Percentiles rank a stretch among this genome's conserved stretches.
phyloP scores from a whole-genome alignment of 1,140 invertebrate species.

The Drosophila nigromelanica region DNA sequence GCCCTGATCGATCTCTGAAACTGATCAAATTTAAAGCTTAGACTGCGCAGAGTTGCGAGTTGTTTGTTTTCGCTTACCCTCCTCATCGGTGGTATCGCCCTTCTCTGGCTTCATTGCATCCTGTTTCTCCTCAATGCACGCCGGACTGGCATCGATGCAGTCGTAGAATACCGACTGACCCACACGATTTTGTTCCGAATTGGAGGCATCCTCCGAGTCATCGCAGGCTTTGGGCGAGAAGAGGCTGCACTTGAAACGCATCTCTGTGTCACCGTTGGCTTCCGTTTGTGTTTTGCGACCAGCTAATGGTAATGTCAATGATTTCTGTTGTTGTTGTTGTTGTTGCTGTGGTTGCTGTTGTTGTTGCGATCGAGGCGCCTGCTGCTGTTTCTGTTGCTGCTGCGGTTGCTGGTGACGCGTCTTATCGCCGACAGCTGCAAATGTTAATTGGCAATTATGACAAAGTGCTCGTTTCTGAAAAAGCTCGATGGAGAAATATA shows the following conservation, averaged over 20 bases:
- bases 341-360: conserved; percentile 50
- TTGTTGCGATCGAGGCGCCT: conserved; percentile 32
- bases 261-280: conserved; percentile 46
- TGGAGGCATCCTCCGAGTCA: conserved; percentile 73
- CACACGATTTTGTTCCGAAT: conserved; percentile 74
- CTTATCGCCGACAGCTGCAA: conserved; percentile 47
- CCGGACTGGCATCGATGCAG: conserved; percentile 84
- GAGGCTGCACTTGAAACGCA: conserved; percentile 66
- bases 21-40: conserved; percentile 70
- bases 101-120: conserved; percentile 90
- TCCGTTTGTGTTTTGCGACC: conserved; percentile 50
- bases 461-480: conserved; percentile 20
- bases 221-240: conserved; percentile 74
- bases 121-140: conserved; percentile 87
- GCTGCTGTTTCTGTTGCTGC: conserved; percentile 34
- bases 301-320: conserved; percentile 73
- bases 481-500: conserved; percentile 33
- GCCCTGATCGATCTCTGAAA: conserved; percentile 92
- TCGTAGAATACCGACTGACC: conserved; percentile 85
- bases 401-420: conserved; percentile 37
- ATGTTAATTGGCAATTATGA: conserved; percentile 55
- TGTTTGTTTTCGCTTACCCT: conserved; percentile 84
- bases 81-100: conserved; percentile 87
- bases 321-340: conserved; percentile 61
- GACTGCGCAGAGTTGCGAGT: not conserved